Base-by-base conservation (phyloP, 2,797 vertebrate genomes). In the Eupleurogrammus muticus region DNA sequence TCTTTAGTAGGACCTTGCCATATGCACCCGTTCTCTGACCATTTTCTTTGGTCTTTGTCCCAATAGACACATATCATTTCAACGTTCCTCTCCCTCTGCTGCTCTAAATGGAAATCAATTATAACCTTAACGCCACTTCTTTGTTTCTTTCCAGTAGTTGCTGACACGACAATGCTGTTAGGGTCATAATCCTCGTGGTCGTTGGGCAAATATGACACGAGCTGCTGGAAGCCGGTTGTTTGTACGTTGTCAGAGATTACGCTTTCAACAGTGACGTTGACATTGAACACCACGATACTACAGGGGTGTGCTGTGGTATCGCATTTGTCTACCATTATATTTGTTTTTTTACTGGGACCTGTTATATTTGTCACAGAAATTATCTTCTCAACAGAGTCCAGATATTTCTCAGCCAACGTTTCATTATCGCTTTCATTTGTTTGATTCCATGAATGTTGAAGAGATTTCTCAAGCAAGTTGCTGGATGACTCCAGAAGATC, bases 21-120 rank as follows among this genome's bases (percentile, higher is more conserved):
- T 0, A 0, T 0, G 20, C 95, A 95, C 0, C 88, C 90, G 0
- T 38, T 0, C 0, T 0, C 0, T 9, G 91, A 93, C 94, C 94
- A 95, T 0, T 0, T 0, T 0, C 0, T 2, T 0, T 0, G 9
- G 0, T 0, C 1, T 9, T 23, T 21, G 70, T 93, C 1, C 93
- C 92, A 95, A 1, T 32, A 86, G 6, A 92, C 90, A 57, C 95
- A 95, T 1, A 3, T 1, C 23, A 9, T 0, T 2, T 93, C 55
- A 13, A 84, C 32, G n/a, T 92, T 61, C 2, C 0, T 70, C 40
- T 2, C 66, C 62, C 90, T 85, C 0, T 0, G 0, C 0, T 0
- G 2, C 1, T 2, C 0, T 7, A 90, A 52, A 0, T 0, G 0
- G 5, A 93, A 93, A 0, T 0, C 0, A 1, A 94, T 52, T 2